These are phyloP conservation scores for Trichacis sp. DNA, from an alignment of 2,888 invertebrate species.

Conservation along the genomic window DNA sequence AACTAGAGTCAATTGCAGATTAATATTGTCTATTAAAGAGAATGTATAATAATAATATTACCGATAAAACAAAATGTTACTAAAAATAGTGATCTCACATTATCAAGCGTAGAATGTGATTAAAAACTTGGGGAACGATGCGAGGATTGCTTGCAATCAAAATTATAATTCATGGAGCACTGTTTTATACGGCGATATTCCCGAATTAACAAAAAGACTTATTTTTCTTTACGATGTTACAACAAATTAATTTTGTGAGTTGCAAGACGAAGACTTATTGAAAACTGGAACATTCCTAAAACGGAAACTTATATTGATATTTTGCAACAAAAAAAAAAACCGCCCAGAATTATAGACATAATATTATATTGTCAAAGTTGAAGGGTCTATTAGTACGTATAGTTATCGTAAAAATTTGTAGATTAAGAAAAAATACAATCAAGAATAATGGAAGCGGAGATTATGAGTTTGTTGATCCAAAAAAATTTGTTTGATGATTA, in stretches of 20 bases:
- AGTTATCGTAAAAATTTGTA: neutral
- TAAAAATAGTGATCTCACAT: slow-evolving; percentile 16
- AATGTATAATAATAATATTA: slow-evolving; percentile 42
- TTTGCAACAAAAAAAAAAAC: slow-evolving; percentile 33
- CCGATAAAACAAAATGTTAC: slow-evolving; percentile 34
- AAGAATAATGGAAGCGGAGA: too few relatives aligned
- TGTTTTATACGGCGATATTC: slow-evolving; percentile 9
- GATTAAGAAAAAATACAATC: neutral
- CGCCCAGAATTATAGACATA: slow-evolving; percentile 26
- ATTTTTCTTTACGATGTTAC: too few relatives aligned
- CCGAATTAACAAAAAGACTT: neutral
- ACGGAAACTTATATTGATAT: slow-evolving; percentile 15
- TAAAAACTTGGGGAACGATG: neutral
- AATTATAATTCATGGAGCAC: neutral
- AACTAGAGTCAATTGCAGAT: slow-evolving; percentile 60
- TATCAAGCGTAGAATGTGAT: slow-evolving; percentile 33
- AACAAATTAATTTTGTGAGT: too few relatives aligned
- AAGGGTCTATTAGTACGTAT: slow-evolving; percentile 24
- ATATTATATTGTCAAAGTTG: slow-evolving; percentile 32
- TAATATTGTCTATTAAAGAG: slow-evolving; percentile 54
- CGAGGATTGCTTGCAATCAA: neutral
- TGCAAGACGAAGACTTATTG: too few relatives aligned
- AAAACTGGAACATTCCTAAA: too few relatives aligned
- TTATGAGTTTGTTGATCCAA: too few relatives aligned
- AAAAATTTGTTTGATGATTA: too few relatives aligned